Conservation (phyloP, 2,797 vertebrate genomes). For the Platalea minor region DNA sequence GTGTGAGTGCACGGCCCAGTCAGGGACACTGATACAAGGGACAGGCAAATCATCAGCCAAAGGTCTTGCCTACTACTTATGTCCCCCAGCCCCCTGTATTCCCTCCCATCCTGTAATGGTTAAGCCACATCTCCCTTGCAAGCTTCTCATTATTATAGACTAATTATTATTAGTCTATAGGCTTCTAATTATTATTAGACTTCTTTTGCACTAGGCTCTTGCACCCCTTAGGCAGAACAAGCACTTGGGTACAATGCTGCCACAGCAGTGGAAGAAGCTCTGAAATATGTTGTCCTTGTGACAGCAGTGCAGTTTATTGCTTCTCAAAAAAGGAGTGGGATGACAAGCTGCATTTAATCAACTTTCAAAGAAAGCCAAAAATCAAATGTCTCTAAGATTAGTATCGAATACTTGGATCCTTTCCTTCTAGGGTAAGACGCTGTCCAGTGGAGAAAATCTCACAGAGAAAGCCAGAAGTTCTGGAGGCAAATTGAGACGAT, state of each 20-base stretch:
- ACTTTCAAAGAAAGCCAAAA: neutral
- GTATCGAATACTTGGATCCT: neutral
- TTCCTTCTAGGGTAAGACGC: neutral
- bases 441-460: neutral
- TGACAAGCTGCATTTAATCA: conserved; percentile 1
- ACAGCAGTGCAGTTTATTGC: neutral
- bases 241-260: neutral
- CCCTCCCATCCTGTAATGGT: neutral
- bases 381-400: neutral
- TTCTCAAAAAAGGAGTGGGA: neutral
- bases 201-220: neutral
- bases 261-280: neutral
- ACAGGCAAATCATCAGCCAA: neutral
- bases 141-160: neutral
- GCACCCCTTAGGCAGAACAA: neutral
- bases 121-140: neutral
- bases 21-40: neutral
- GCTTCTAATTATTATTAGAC: neutral
- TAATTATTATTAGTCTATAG: neutral
- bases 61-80: neutral
- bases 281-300: neutral
- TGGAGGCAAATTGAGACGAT: neutral
- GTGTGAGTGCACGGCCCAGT: neutral
- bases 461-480: neutral
- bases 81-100: neutral